Evolutionary conservation across 2,113 vertebrate species (phyloP).

Genomic region (Ictalurus furcatus): DNA sequence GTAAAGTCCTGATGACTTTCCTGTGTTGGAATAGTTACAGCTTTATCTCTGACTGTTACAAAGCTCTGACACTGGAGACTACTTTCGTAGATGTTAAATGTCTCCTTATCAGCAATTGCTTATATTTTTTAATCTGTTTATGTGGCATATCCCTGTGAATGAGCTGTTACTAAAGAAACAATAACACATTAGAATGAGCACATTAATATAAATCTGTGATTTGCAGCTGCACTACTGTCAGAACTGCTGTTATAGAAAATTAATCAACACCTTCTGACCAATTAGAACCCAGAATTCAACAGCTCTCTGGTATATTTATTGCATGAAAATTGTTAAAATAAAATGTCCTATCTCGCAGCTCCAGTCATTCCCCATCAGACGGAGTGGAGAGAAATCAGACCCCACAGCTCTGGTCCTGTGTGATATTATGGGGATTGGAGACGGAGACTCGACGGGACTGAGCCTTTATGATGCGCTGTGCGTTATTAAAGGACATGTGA

Average conservation of each 20-base stretch:
- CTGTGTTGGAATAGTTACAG: background rate
- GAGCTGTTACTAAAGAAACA: background rate
- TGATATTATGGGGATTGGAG: constrained; percentile 67
- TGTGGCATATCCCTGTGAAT: background rate
- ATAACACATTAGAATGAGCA: background rate
- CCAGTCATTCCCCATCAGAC: constrained; percentile 63
- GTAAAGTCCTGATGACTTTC: background rate
- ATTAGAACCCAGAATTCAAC: background rate
- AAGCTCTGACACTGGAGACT: too few relatives aligned
- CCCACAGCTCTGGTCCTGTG: constrained; percentile 60
- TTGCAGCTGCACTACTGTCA: background rate
- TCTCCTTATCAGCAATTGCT: too few relatives aligned
- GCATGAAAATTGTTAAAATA: background rate
- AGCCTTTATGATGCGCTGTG: constrained; percentile 69
- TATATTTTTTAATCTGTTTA: too few relatives aligned
- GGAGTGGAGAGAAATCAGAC: constrained; percentile 2
- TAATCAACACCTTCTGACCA: background rate
- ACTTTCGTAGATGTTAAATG: too few relatives aligned
- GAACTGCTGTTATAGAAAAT: background rate
- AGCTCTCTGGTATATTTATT: background rate
- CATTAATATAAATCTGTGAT: background rate
- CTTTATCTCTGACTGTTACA: too few relatives aligned
- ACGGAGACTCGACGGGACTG: constrained; percentile 56
- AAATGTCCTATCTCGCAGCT: constrained; percentile 56
- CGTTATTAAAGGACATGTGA: constrained; percentile 68